Evolutionary conservation across 2,113 vertebrate genomes (phyloP), one percentile per base, ranked within the genome.

Genomic region (Alligator mississippiensis): DNA sequence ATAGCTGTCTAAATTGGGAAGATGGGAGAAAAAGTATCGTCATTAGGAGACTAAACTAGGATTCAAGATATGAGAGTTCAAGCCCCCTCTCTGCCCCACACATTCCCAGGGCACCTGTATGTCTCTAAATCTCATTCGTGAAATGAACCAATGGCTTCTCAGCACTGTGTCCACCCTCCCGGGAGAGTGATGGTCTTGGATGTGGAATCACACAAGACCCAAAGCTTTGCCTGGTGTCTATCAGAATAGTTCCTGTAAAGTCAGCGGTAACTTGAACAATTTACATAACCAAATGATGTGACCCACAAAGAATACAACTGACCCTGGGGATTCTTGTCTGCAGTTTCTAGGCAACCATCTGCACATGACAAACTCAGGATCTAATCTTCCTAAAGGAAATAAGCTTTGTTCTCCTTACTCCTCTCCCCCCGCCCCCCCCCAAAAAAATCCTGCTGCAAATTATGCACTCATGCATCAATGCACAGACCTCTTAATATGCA

Each of bases 351-450:
- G n/a, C 24, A 70, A 70, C n/a, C 17, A 58, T 38, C 79, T 83
- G 78, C 83, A 47, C 54, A 95, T 95, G 94, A 96, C 92, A 97
- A 96, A 97, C 95, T 74, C 90, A 91, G 55, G 96, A 96, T 95
- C 94, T 96, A 95, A 95, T 96, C 89, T 95, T 96, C 93, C 94
- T 90, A 81, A 88, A 95, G 96, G 89, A 95, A 94, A 89, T 95
- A 95, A 95, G 95, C 94, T 95, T 95, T 62, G 95, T 94, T 96
- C 96, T 96, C 96, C 7, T 47, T 9, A 9, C 47, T 47, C 47
- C 9, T 47, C 47, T 47, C 47, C 9, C 47, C 47, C 47, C 47
- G 9, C 47, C 9, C 47, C 47, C 47, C 47, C 47, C 7, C 47
- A 47, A 59, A 61, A 95, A 94, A 60, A 19, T 77, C 75, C 47